Evolutionary conservation across 2,797 vertebrate genomes (phyloP), one percentile per base, ranked within the genome.

Genomic region (Bradypus variegatus): DNA sequence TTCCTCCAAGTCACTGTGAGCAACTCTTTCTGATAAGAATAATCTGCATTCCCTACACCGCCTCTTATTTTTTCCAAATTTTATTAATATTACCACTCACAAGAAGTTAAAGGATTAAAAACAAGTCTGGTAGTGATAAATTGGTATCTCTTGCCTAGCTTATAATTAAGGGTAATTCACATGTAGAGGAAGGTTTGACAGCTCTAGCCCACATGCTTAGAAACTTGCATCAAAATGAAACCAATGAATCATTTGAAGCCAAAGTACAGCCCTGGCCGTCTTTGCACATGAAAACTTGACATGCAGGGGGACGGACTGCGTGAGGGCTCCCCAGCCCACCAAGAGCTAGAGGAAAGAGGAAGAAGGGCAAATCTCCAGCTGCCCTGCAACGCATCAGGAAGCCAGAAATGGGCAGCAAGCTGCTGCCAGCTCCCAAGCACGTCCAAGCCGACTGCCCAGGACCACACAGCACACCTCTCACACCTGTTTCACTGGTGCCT

Each of bases 121-220:
- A 10, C 64, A 83, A 92, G 90, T 55, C 95, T 94, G 90, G 82
- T 89, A 76, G 94, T 85, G 92, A 92, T 94, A 93, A 93, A 88
- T 94, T 45, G 7, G 75, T 91, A 94, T 77, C 64, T 93, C 58
- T 94, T 38, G 89, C 94, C 94, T 94, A 90, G 92, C 88, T 95
- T 95, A 89, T 95, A 96, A 95, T 93, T 94, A 88, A 90, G 84
- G 58, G 81, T 94, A 91, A 96, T 77, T 96, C 73, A 91, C n/a
- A 72, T 89, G 62, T 45, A 94, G 76, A 86, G 94, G 95, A 89
- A 81, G 79, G 67, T 95, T 95, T 96, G 96, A 94, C 90, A 95
- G 94, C 96, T 92, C 77, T 0, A 0, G 93, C 93, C 72, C 77
- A 93, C 94, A 21, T 75, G 41, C 91, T 31, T 36, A 94, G 93